phyloP scores from a whole-genome alignment of 2,888 invertebrate genomes.

The Rhamnusium bicolor region DNA sequence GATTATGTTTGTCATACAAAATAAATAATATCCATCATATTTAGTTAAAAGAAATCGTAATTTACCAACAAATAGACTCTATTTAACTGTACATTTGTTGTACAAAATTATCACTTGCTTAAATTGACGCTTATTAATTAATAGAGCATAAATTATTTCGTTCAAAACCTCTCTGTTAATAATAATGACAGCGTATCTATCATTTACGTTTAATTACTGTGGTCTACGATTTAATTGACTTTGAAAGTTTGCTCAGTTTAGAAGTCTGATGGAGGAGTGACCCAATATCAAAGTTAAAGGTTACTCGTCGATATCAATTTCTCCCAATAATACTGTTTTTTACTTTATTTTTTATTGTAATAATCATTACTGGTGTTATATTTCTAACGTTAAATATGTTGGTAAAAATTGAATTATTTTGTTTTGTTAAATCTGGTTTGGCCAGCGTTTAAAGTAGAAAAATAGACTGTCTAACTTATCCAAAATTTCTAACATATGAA shows the following conservation, averaged over 20 bases:
- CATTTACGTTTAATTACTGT: conserved; percentile 46
- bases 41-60: background rate
- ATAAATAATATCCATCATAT: no score
- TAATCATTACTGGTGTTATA: background rate
- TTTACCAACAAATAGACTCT: background rate
- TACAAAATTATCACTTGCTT: background rate
- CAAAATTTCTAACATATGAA: no score
- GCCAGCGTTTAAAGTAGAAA: no score
- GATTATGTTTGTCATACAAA: no score
- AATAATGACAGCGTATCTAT: conserved; percentile 47
- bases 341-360: background rate
- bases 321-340: background rate
- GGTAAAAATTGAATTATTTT: no score
- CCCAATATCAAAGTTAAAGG: background rate
- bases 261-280: conserved; percentile 1
- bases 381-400: background rate
- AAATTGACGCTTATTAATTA: conserved; percentile 32
- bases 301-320: background rate
- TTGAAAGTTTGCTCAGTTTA: conserved; percentile 32
- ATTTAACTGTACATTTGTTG: background rate
- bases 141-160: conserved; percentile 24
- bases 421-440: no score
- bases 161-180: conserved; percentile 43
- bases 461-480: no score
- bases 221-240: conserved; percentile 38